Evolutionary conservation across 1,140 invertebrate genomes (phyloP), one percentile per base, ranked within the genome.

Genomic region (Holotrichia oblita): DNA sequence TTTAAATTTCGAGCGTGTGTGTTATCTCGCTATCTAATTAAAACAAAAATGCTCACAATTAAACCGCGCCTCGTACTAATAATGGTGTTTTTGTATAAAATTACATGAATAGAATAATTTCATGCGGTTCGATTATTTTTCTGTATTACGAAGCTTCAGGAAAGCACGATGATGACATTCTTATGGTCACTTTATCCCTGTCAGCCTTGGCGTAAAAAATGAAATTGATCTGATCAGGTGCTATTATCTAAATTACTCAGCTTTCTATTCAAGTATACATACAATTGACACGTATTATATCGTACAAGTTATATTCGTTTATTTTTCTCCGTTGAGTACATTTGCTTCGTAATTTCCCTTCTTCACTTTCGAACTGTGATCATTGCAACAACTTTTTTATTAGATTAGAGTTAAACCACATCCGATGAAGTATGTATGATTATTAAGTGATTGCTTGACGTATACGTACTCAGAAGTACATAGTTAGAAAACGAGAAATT

Each of bases 201-300:
- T 82, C 83, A 81, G 59, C 83, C 82, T 73, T 84, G 82, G 80
- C 81, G 82, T 76, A 83, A 83, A 82, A 83, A 83, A 82, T 59
- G 14, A 24, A 77, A 73, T 64, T 76, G 73, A 78, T 79, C 42
- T 74, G 42, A 77, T 79, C 80, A 79, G 73, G 73, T 69, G 61
- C 61, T 34, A 61, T 69, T 69, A 69, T 69, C 61, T 69, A 69
- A 69, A 69, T 69, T 69, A 69, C 27, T 6, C 27, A 24, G 22
- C 20, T 69, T 34, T 34, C 61, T 69, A 27, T 69, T 69, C 17
- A 69, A 69, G 61, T 69, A 69, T 34, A 69, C 61, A 69, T 14
- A 69, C 20, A 69, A 55, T 55, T 55, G 48, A 55, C 27, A 69
- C 20, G 61, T 69, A 69, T 55, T 55, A 55, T 55, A 55, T 17